Evolutionary conservation across 2,888 invertebrate genomes (phyloP), one percentile per base, ranked within the genome.

Genomic region (Apamea epomidion): DNA sequence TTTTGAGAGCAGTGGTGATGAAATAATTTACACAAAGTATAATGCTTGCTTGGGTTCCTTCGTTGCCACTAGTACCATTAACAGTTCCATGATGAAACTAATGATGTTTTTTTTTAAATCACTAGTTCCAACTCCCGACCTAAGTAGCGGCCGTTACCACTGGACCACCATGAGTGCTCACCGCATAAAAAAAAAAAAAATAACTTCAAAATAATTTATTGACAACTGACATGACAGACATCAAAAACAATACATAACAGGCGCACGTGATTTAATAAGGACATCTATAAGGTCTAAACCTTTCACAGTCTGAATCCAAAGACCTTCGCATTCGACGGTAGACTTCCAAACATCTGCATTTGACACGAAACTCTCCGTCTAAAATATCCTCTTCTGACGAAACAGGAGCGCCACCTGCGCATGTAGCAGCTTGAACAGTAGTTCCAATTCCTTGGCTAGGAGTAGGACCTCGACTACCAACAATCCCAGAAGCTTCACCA

Each of bases 291-390:
- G 70, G 60, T 14, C 3, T 73, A n/a, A 21, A 71, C 58, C 54
- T 54, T 14, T n/a, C 18, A 51, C 21, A 76, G 3, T 83, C 70
- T 0, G 48, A 51, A 45, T 80, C 74, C 21, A 62, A 42, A 45
- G 37, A 60, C 8, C 58, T 68, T n/a, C 16, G 45, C 64, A 78
- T 85, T n/a, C n/a, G 71, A 7, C 71, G 77, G 21, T 72, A 78
- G 10, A 62, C 54, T 1, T 88, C 83, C 25, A 86, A 67, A 82
- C 87, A 87, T 69, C 64, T 80, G 18, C 87, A 88, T 48, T 73
- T 82, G 10, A 71, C 12, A 21, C 21, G 65, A 6, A 74, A 60
- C 14, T 64, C 42, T 3, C 16, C 3, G 5, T 78, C 78, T 7
- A 76, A 14, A 29, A 42, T n/a, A 42, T 85, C 65, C 37, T 71